phyloP scores from a whole-genome alignment of 2,797 vertebrate genomes.

The Sebastes miniatus region DNA sequence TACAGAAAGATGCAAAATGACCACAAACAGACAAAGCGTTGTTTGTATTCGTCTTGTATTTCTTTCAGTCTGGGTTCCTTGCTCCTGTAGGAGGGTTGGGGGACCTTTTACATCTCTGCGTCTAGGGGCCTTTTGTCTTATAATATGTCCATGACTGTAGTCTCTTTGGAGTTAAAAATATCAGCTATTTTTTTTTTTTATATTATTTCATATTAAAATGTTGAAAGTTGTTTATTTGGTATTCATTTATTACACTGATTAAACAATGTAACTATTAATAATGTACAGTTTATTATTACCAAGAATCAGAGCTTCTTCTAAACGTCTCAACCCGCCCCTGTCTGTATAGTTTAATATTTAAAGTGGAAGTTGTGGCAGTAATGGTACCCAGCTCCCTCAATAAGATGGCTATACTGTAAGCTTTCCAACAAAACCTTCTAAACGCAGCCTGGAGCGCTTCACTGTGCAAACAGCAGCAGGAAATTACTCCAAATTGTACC shows the following conservation, averaged over 20 bases:
- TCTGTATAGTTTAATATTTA: constrained; percentile 1
- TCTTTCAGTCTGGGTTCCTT: not conserved
- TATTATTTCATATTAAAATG: not conserved
- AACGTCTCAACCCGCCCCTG: not conserved
- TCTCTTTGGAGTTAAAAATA: not conserved
- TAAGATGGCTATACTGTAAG: constrained; percentile 32
- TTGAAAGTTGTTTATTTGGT: not conserved
- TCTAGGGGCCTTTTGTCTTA: not conserved
- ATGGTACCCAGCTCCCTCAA: constrained; percentile 7
- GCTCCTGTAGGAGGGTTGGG: not conserved
- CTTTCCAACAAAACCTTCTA: constrained; percentile 50
- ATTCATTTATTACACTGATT: not conserved
- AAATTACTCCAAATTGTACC: constrained; percentile 70
- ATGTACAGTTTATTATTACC: not conserved
- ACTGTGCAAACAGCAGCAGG: constrained; percentile 68
- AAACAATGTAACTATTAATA: not conserved
- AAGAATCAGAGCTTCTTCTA: not conserved
- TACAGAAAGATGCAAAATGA: not conserved
- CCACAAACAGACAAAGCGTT: not conserved
- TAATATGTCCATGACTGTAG: not conserved
- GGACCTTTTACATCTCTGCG: not conserved
- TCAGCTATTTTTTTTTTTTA: not conserved
- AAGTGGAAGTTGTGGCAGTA: constrained; percentile 12
- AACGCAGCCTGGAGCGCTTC: constrained; percentile 54
- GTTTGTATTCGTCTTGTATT: not conserved